A percentile compares a stretch with the other conserved stretches of the same genome.
Conservation (phyloP, 2,113 vertebrate species). For the Grammomys dolichurus region DNA sequence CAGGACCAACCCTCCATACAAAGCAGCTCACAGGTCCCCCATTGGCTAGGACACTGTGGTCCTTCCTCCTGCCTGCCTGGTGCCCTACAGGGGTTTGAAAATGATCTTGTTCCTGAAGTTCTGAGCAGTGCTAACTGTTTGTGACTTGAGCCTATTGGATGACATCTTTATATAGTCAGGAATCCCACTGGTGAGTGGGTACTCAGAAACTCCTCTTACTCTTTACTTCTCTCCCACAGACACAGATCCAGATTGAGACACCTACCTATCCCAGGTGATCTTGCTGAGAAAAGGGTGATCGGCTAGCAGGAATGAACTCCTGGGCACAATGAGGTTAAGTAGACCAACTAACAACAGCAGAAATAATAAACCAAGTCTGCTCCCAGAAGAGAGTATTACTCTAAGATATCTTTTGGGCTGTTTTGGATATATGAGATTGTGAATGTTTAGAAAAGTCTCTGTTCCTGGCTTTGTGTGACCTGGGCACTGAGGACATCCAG, state of each 20-base stretch:
- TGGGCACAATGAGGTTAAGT: background rate
- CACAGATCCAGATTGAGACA: background rate
- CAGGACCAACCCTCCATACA: background rate
- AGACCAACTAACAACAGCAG: background rate
- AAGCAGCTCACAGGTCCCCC: background rate
- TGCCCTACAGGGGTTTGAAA: background rate
- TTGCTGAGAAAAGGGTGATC: background rate
- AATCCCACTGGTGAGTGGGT: background rate
- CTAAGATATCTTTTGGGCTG: background rate
- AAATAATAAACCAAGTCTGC: background rate
- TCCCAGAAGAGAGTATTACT: background rate
- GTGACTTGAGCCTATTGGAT: background rate
- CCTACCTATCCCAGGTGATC: background rate
- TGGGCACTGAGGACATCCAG: background rate
- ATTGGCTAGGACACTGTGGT: rapidly evolving
- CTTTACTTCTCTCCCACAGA: background rate
- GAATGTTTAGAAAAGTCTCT: background rate
- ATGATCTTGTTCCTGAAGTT: background rate
- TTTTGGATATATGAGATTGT: constrained; percentile 19
- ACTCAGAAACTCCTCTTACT: background rate
- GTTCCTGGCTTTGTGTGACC: background rate
- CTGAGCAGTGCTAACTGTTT: background rate
- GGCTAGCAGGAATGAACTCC: background rate
- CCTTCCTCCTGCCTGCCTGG: background rate
- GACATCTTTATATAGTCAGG: constrained; percentile 30